Evolutionary conservation across 2,797 vertebrate species (phyloP), one percentile per base, ranked within the genome.

Genomic region (Apodemus agrarius): DNA sequence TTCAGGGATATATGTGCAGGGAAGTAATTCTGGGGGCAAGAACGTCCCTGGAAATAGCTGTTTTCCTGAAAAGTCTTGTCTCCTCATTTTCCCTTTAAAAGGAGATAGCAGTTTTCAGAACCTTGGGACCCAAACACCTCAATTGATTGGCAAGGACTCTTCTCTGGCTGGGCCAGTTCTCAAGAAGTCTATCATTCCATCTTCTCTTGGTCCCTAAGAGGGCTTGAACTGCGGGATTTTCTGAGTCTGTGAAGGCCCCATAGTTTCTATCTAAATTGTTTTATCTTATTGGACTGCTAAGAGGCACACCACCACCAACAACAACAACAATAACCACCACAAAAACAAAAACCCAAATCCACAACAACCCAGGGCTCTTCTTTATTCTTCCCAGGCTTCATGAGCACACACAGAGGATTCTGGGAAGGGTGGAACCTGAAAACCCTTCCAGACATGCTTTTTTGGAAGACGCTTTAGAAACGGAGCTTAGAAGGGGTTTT

Each of bases 1-100:
- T 89, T 96, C 72, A 49, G 96, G 90, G 92, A 93, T 12, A 17
- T 80, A 26, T 74, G 74, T 79, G 94, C 43, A 94, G 90, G 90
- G 78, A 95, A 94, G 69, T 95, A 54, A 95, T 97, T 96, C 95
- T 91, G 96, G 54, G 86, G 80, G 65, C 82, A 92, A 87, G 92
- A 87, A 83, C 89, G 91, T 92, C 9, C 1, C 57, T 82, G 65
- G 86, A 91, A 95, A 90, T 89, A 31, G 40, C 59, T 43, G 83
- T 91, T 97, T 94, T 69, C 82, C 92, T 85, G 86, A 97, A 75
- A 90, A 97, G 80, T 63, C 79, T 31, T 29, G 26, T 76, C 78
- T 85, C 85, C 67, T 65, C 57, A 65, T 54, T 92, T 93, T 90
- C 49, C 34, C 82, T 93, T 81, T 80, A 83, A 94, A 89, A 78